phyloP scores from a whole-genome alignment of 1,140 invertebrate species.

The Aphelinus certus region DNA sequence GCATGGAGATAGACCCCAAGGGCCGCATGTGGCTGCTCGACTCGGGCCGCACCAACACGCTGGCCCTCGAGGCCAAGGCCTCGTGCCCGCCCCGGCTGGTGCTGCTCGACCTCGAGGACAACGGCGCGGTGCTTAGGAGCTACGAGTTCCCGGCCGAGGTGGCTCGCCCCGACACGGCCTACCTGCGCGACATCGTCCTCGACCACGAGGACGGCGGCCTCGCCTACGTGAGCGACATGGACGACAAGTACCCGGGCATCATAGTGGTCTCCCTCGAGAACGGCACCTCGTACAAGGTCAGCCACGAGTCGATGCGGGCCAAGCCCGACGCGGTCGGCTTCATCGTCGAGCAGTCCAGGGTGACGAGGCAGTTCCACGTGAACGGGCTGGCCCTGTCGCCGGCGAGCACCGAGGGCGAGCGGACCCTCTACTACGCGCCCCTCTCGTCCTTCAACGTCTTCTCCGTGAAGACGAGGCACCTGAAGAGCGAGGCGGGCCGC shows the following conservation, averaged over 20 bases:
- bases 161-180: slow-evolving; percentile 64
- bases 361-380: slow-evolving; percentile 67
- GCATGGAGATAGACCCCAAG: slow-evolving; percentile 74
- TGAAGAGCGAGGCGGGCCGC: slow-evolving; percentile 63
- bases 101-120: slow-evolving; percentile 73
- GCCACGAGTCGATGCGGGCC: slow-evolving; percentile 72
- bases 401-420: slow-evolving; percentile 52
- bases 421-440: slow-evolving; percentile 73
- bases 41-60: slow-evolving; percentile 68
- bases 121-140: slow-evolving; percentile 65
- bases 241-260: slow-evolving; percentile 73
- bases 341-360: slow-evolving; percentile 67
- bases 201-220: slow-evolving; percentile 73
- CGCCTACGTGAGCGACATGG: slow-evolving; percentile 77
- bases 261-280: slow-evolving; percentile 73
- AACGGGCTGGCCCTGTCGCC: slow-evolving; percentile 77
- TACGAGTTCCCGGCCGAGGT: slow-evolving; percentile 69
- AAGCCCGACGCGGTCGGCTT: slow-evolving; percentile 68
- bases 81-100: slow-evolving; percentile 73
- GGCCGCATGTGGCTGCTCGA: slow-evolving; percentile 79
- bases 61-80: slow-evolving; percentile 60
- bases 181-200: slow-evolving; percentile 75
- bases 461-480: slow-evolving; percentile 67
- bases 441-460: slow-evolving; percentile 73
- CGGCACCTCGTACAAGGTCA: slow-evolving; percentile 74